Evolutionary conservation across 2,888 invertebrate species (phyloP).

Genomic region (Lymantria monacha): DNA sequence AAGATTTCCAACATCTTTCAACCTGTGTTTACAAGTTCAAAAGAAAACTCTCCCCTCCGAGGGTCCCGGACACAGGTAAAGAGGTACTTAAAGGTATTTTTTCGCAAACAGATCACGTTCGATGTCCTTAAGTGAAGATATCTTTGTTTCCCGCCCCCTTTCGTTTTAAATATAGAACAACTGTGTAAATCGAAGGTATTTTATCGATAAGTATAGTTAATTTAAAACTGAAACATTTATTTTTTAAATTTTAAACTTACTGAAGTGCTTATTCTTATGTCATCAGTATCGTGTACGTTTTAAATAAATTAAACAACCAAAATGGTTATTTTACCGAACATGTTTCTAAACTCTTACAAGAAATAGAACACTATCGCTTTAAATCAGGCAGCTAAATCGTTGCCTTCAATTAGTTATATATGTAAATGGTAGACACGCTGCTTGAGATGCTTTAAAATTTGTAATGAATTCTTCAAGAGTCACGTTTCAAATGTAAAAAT

Average conservation of each 20-base stretch:
- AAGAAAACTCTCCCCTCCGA: slow-evolving; percentile 53
- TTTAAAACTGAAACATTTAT: slow-evolving; percentile 1
- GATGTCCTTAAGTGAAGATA: slow-evolving; percentile 75
- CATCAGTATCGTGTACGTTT: not conserved
- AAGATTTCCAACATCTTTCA: slow-evolving; percentile 65
- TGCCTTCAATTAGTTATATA: not conserved
- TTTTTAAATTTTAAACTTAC: slow-evolving; percentile 4
- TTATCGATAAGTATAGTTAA: slow-evolving; percentile 58
- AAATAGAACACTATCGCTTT: not conserved
- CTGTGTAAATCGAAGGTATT: slow-evolving; percentile 51
- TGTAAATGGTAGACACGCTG: not conserved
- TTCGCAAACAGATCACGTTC: slow-evolving; percentile 80
- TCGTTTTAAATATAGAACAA: slow-evolving; percentile 56
- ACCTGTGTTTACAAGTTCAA: slow-evolving; percentile 71
- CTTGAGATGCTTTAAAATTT: not conserved
- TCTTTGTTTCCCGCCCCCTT: slow-evolving; percentile 63
- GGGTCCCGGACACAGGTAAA: slow-evolving; percentile 56
- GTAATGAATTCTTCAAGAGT: slow-evolving; percentile 4
- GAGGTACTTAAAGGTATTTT: slow-evolving; percentile 71
- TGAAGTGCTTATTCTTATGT: slow-evolving; percentile 2
- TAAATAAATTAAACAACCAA: not conserved
- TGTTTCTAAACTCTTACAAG: not conserved
- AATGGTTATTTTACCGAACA: not conserved
- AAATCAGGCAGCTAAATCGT: not conserved
- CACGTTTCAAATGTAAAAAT: slow-evolving; percentile 6